Evolutionary conservation across 64 coral and sea anemone genomes (phyloP).

Genomic region (Platygyra sinensis): DNA sequence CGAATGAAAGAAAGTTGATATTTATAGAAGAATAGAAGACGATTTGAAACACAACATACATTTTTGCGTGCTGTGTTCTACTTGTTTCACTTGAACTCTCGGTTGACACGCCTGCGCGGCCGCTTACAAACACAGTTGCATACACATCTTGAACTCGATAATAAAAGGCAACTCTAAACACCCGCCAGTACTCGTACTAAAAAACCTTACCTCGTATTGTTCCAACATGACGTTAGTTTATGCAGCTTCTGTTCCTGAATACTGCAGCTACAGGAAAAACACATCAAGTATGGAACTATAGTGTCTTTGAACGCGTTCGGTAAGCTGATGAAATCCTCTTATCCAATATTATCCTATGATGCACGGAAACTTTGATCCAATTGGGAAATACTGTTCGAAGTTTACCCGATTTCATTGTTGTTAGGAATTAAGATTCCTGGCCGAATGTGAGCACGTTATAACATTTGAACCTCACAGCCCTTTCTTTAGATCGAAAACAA

Average conservation of each 20-base stretch:
- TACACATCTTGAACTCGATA: not conserved
- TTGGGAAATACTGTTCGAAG: constrained; percentile 19
- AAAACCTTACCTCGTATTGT: not conserved
- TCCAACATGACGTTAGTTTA: not conserved
- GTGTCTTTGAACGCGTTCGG: not conserved
- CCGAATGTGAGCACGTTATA: not conserved
- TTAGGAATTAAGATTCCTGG: not conserved
- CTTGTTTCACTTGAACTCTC: not conserved
- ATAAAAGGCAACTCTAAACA: not conserved
- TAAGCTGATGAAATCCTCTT: constrained; percentile 6
- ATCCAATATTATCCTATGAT: constrained; percentile 15
- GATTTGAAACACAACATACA: not conserved
- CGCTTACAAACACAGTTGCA: not conserved
- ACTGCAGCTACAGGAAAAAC: not conserved
- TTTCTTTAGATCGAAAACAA: not conserved
- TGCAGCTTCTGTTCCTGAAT: not conserved
- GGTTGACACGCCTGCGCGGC: not conserved
- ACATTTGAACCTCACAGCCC: not conserved
- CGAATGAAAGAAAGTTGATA: not conserved
- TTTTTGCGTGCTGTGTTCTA: not conserved
- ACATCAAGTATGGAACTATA: not conserved
- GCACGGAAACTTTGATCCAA: constrained; percentile 33
- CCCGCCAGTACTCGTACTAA: not conserved
- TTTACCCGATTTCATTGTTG: not conserved
- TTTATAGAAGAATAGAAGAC: not conserved